A percentile compares a stretch with the other conserved stretches of the same genome.
phyloP scores from a whole-genome alignment of 2,797 vertebrate genomes.

The Callimico goeldii region DNA sequence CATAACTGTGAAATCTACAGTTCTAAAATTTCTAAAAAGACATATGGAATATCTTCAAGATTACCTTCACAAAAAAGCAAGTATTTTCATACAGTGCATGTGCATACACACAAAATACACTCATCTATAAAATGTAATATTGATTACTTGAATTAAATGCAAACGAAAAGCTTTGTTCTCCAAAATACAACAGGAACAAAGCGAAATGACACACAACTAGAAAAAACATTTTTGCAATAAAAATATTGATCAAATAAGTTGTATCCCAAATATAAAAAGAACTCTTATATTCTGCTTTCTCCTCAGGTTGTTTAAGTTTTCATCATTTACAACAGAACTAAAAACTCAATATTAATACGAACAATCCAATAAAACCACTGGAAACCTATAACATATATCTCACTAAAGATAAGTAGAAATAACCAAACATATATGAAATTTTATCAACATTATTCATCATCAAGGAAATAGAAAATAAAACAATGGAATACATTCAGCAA shows the following conservation, averaged over 20 bases:
- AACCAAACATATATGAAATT: not conserved
- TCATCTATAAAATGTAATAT: not conserved
- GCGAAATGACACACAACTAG: not conserved
- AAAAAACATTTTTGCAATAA: not conserved
- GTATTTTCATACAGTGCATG: not conserved
- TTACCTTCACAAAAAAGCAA: not conserved
- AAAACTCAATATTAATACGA: not conserved
- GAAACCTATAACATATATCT: not conserved
- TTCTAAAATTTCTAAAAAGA: not conserved
- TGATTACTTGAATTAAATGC: not conserved
- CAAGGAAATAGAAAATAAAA: not conserved
- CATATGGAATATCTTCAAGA: not conserved
- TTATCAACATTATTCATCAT: not conserved
- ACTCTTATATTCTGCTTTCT: not conserved
- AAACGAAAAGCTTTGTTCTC: not conserved
- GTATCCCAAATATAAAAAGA: not conserved
- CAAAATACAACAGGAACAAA: not conserved
- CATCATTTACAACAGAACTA: not conserved
- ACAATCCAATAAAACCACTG: not conserved
- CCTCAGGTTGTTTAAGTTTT: not conserved
- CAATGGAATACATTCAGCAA: not conserved
- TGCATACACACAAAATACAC: not conserved
- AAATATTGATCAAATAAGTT: not conserved
- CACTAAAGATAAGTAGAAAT: not conserved
- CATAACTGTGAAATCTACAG: not conserved